Conservation (phyloP, 2,113 vertebrate genomes). For the Empidonax alnorum region DNA sequence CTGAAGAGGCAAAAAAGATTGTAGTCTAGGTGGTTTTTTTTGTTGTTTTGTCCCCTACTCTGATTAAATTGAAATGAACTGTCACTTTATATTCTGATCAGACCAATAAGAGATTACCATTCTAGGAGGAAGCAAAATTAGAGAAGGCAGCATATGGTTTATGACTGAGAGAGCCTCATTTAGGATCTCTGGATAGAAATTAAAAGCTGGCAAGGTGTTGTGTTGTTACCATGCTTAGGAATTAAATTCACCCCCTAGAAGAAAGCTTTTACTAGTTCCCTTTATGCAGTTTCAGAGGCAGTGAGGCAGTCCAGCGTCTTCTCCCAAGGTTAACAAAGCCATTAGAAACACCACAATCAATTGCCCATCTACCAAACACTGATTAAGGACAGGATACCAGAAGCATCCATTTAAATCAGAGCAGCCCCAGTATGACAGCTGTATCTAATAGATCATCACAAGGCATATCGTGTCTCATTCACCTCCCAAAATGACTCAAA, state of each 20-base stretch:
- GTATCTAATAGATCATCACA: background rate
- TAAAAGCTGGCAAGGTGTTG: background rate
- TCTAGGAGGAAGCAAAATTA: background rate
- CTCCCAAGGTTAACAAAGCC: constrained; percentile 23
- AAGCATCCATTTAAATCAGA: constrained; percentile 6
- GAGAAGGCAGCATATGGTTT: background rate
- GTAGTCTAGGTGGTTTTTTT: background rate
- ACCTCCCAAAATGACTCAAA: background rate
- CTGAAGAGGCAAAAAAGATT: background rate
- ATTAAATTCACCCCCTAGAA: background rate
- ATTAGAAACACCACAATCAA: background rate
- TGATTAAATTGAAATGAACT: constrained; percentile 12
- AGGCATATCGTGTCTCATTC: background rate
- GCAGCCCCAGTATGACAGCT: background rate
- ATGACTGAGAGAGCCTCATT: background rate
- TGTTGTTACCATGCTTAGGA: background rate
- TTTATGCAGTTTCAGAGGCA: background rate
- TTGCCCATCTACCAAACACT: background rate
- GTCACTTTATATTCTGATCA: constrained; percentile 21
- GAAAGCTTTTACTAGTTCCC: background rate
- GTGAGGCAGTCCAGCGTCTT: background rate
- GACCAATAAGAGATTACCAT: background rate
- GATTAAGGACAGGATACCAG: background rate
- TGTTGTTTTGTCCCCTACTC: background rate
- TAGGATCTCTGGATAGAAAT: background rate